phyloP scores from a whole-genome alignment of 2,113 vertebrate genomes.

The Cebus imitator region DNA sequence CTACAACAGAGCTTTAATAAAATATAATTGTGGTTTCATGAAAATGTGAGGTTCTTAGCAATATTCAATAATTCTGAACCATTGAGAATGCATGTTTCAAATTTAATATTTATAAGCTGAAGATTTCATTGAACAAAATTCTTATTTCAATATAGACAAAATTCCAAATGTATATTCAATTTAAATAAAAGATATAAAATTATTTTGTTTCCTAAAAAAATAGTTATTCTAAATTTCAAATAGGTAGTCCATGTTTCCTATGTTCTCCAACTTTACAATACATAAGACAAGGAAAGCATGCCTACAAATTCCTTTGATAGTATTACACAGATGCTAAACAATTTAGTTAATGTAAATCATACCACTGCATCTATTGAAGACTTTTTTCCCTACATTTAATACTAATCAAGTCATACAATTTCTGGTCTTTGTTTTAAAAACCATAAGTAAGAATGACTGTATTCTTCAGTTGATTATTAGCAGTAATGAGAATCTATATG shows the following conservation, averaged over 20 bases:
- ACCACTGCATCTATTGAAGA: background rate
- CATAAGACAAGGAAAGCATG: background rate
- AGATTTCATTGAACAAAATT: background rate
- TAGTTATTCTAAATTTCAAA: background rate
- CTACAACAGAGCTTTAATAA: background rate
- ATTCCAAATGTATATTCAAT: background rate
- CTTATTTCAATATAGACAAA: constrained; percentile 10
- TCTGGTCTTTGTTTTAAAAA: constrained; percentile 37
- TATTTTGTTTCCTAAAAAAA: background rate
- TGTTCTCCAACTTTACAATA: background rate
- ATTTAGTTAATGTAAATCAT: background rate
- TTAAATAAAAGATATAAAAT: background rate
- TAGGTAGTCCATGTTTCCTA: background rate
- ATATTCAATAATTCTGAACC: background rate
- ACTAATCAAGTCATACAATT: background rate
- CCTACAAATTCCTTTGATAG: background rate
- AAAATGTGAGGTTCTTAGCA: background rate
- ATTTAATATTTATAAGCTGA: background rate
- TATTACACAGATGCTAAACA: background rate
- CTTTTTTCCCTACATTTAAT: background rate
- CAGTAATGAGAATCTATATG: background rate
- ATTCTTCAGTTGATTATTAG: constrained; percentile 5
- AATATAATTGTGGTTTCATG: background rate
- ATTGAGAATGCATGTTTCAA: background rate
- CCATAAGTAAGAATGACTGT: background rate